A percentile compares a stretch with the other conserved stretches of the same genome.
These are phyloP conservation scores for Falco peregrinus DNA, from an alignment of 2,797 vertebrate species.

Conservation along the genomic window DNA sequence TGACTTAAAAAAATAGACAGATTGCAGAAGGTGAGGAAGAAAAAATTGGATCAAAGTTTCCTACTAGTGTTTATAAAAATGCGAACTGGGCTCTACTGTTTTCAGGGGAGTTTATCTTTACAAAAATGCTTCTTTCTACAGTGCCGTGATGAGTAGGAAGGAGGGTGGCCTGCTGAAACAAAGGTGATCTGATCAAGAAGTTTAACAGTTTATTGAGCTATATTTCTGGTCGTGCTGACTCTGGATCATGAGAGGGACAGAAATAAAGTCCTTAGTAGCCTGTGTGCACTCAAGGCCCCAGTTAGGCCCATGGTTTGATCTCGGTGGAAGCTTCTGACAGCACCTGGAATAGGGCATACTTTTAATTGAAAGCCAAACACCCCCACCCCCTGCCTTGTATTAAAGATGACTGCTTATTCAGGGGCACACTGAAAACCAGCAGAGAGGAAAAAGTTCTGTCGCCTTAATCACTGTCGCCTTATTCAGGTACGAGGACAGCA, in stretches of 20 bases:
- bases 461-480: background rate
- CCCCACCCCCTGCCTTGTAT: background rate
- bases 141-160: background rate
- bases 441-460: background rate
- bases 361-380: background rate
- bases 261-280: background rate
- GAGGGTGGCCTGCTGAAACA: background rate
- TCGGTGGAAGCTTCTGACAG: background rate
- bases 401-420: background rate
- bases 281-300: too few species aligned
- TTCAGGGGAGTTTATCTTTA: background rate
- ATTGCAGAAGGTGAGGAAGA: background rate
- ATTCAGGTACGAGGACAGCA: background rate
- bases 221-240: background rate
- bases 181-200: rapidly evolving
- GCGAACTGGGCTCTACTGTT: background rate
- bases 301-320: background rate
- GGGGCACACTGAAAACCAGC: background rate
- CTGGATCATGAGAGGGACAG: background rate
- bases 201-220: background rate
- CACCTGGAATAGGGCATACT: background rate
- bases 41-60: background rate
- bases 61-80: background rate
- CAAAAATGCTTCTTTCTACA: background rate
- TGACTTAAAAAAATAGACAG: background rate